Conservation (phyloP, 2,888 invertebrate genomes). For the Drosophila quinaria region DNA sequence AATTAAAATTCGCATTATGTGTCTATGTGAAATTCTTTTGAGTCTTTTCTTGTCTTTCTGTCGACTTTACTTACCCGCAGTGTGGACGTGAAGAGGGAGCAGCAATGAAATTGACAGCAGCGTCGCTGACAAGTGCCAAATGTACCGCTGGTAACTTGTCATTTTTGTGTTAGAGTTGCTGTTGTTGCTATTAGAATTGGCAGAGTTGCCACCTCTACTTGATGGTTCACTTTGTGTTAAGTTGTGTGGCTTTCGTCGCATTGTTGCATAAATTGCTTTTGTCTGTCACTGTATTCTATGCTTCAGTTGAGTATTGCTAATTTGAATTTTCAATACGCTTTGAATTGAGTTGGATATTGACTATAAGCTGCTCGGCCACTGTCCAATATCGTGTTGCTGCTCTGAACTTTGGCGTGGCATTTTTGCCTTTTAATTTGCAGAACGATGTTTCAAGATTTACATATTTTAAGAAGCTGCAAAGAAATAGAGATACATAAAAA, state of each 20-base stretch:
- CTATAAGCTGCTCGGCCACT: constrained; percentile 21
- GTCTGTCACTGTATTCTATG: constrained; percentile 24
- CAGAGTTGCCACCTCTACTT: constrained; percentile 41
- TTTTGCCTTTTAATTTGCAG: constrained; percentile 36
- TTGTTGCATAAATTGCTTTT: constrained; percentile 68
- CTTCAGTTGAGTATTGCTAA: constrained; percentile 30
- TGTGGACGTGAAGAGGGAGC: constrained; percentile 48
- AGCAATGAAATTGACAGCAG: constrained; percentile 56
- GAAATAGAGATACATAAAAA: constrained; percentile 30
- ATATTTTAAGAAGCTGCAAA: constrained; percentile 54
- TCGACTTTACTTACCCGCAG: constrained; percentile 61
- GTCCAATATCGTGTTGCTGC: constrained; percentile 26
- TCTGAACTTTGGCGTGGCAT: constrained; percentile 56
- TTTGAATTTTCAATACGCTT: constrained; percentile 27
- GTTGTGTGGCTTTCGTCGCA: constrained; percentile 75
- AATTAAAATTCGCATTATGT: constrained; percentile 48
- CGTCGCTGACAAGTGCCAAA: constrained; percentile 63
- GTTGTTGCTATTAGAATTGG: constrained; percentile 12
- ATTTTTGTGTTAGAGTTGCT: constrained; percentile 56
- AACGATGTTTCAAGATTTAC: constrained; percentile 32
- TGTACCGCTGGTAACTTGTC: constrained; percentile 43
- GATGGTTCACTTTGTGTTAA: constrained; percentile 49
- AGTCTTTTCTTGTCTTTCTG: constrained; percentile 15
- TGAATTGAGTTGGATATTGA: constrained; percentile 4
- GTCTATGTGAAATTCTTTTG: constrained; percentile 57